Evolutionary conservation across 2,113 vertebrate genomes (phyloP), one percentile per base, ranked within the genome.

Genomic region (Varanus komodoensis): DNA sequence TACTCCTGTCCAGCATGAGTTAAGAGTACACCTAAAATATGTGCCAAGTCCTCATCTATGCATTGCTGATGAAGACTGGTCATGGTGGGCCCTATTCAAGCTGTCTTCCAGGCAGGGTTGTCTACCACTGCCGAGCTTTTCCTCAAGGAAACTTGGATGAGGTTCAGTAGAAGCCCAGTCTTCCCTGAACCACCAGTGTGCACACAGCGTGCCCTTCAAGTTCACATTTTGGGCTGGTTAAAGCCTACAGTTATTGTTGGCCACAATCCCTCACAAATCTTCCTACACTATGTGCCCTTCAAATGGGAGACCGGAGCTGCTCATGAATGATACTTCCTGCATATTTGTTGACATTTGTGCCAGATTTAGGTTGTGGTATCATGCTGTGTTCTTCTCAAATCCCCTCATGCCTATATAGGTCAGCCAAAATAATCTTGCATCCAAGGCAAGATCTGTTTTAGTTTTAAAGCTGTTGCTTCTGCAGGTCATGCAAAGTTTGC

Each of bases 351-450:
- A 74, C 34, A 82, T 86, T 48, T 82, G 52, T 87, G 54, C 78
- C 84, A 74, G 50, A 82, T 78, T 74, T 87, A 86, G 89, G 54
- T 85, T 85, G 89, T 50, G 71, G 57, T 54, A 89, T 67, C 64
- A 68, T 89, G 61, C 54, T 68, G 25, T 84, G 82, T 80, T 89
- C 84, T 86, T 81, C 44, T 77, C 44, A 44, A 87, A 82, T 77
- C 3, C 23, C 79, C 61, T 91, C 57, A 67, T 83, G 69, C 78
- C 50, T 82, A 67, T 12, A 32, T 34, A 87, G 80, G 89, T 87
- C 71, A 78, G 79, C 69, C 80, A 77, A 87, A 87, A 77, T 78
- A 87, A 44, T 83, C 80, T 83, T 82, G 8, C 87, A 75, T 79
- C 54, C 23, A 68, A 52, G 14, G 32, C 75, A 32, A 89, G 57